Base-by-base conservation (phyloP, 2,797 vertebrate genomes). In the Hemibagrus guttatus region DNA sequence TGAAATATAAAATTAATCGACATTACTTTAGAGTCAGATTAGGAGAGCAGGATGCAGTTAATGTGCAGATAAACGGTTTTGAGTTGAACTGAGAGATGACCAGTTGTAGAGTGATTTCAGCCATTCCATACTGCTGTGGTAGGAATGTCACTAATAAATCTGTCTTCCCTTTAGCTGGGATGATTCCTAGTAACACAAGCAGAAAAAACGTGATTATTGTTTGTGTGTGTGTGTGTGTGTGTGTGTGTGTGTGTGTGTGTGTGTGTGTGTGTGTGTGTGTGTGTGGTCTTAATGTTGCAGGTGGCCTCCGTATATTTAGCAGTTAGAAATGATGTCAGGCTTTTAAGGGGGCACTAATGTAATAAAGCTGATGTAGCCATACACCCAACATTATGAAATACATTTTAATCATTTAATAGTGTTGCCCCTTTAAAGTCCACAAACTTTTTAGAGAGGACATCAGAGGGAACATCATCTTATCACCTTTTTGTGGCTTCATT, bases 61-160 rank as follows among this genome's bases (percentile, higher is more conserved):
- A 91, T 26, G 96, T 96, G 76, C 97, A 99, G 14, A 96, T 80
- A 4, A 95, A 94, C 0, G 97, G 96, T 82, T 95, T 96, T 14
- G 96, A 95, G 92, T 95, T 97, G 93, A 99, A 98, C 92, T 99
- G 96, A 0, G 95, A 96, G 90, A 98, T 90, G 90, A 91, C 68
- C 87, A 99, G 87, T 89, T 97, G 96, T 74, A 98, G 87, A 82
- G 94, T 96, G 88, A 97, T 94, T 86, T 97, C 97, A 82, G 95
- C 95, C 0, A 94, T 98, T 75, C 97, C 97, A 4, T 97, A 98
- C n/a, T 94, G 94, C 49, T 94, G 6, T 0, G 98, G 98, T 59
- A 91, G 93, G 84, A 97, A 99, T 8, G 90, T 97, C 84, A 99
- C 93, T 0, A 88, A 92, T 79, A 99, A 61, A 28, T 92, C 86